Evolutionary conservation across 2,888 invertebrate genomes (phyloP).

Genomic region (Lamellibrachia satsuma): DNA sequence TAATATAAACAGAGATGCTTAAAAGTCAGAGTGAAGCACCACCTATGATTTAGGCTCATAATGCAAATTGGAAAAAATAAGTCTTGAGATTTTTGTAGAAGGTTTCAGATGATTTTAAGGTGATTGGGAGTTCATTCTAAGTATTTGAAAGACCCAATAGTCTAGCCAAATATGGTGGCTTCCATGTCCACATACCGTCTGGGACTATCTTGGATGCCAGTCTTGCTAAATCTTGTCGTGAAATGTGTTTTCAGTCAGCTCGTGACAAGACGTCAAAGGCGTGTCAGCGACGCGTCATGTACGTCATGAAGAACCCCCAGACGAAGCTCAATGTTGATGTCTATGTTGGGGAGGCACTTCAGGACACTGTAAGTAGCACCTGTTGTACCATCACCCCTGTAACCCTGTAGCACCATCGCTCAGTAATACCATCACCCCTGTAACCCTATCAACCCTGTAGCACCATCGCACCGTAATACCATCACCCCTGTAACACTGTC

Average conservation of each 20-base stretch:
- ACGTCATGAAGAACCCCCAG: constrained; percentile 72
- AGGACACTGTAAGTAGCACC: constrained; percentile 61
- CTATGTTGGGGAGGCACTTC: constrained; percentile 73
- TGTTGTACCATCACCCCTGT: background rate
- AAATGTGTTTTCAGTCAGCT: constrained; percentile 32
- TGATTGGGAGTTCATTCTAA: no score
- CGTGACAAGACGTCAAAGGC: constrained; percentile 77
- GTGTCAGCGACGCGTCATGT: constrained; percentile 74
- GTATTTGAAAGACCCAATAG: no score
- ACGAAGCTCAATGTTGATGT: constrained; percentile 72
- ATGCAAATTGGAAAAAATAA: no score
- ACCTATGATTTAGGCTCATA: no score
- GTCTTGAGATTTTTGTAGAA: no score
- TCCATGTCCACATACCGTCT: no score
- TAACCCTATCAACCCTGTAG: background rate
- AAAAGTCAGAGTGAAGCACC: no score
- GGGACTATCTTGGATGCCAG: no score
- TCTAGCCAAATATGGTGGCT: no score
- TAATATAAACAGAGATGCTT: no score
- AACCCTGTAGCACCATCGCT: background rate
- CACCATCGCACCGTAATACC: background rate
- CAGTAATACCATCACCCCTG: background rate
- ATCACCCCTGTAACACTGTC: background rate
- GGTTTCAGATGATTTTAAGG: no score
- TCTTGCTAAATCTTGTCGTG: background rate